These are phyloP conservation scores for Ischnus inquisitorius DNA, from an alignment of 2,888 invertebrate genomes.

Conservation along the genomic window DNA sequence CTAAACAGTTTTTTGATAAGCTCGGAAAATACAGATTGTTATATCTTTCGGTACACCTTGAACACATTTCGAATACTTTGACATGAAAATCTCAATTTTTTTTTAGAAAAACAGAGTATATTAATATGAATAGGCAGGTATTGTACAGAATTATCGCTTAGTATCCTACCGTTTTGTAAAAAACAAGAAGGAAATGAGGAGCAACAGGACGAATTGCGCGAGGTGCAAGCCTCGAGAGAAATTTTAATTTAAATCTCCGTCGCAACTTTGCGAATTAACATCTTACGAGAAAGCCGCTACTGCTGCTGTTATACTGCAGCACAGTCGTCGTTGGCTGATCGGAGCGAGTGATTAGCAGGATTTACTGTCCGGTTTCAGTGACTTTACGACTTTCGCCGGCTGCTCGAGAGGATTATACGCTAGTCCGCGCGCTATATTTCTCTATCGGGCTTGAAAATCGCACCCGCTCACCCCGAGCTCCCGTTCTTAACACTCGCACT, in stretches of 20 bases:
- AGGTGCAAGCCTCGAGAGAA: slow-evolving; percentile 16
- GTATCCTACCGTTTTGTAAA: not conserved
- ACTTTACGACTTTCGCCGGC: slow-evolving; percentile 21
- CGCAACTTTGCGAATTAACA: slow-evolving; percentile 63
- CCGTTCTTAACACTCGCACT: not conserved
- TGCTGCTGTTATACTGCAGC: not conserved
- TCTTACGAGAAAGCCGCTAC: slow-evolving; percentile 32
- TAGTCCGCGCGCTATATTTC: not conserved
- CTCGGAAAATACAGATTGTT: no score
- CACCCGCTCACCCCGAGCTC: not conserved
- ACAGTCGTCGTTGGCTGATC: slow-evolving; percentile 26
- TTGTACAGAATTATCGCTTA: no score
- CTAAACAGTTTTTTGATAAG: no score
- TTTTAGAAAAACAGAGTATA: no score
- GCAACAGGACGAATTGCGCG: not conserved
- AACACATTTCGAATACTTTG: no score
- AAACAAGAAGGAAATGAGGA: not conserved
- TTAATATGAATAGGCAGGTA: no score
- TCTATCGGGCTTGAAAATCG: slow-evolving; percentile 17
- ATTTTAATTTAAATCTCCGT: slow-evolving; percentile 54
- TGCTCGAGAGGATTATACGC: not conserved
- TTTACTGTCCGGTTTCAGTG: slow-evolving; percentile 41
- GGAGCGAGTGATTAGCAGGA: slow-evolving; percentile 52
- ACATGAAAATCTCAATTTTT: no score
- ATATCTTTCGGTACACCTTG: no score